Base-by-base conservation (phyloP, 2,113 vertebrate species). In the Dicentrarchus labrax region DNA sequence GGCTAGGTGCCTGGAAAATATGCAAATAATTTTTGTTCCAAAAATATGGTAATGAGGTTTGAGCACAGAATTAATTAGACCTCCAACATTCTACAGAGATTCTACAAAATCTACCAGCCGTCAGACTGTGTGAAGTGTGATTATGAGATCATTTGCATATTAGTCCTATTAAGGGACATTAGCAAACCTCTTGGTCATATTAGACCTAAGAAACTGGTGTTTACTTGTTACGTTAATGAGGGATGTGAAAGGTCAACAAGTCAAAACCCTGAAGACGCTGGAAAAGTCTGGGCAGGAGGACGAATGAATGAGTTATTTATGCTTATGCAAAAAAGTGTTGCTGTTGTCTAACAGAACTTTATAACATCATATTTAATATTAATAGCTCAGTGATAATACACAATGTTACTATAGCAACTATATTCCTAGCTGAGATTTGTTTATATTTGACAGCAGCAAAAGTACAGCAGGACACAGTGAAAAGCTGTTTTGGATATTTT, bases 31-130 rank as follows among this genome's bases (percentile, higher is more conserved):
- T 76, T 85, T 77, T 56, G 53, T 64, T 84, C 65, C 76, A 2
- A 88, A 92, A 90, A 83, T 86, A 91, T 91, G 83, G 38, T 86
- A 86, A 92, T 87, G 83, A 89, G 67, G 48, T 81, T 51, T 67
- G 75, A 77, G 82, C 78, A 21, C 24, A 72, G 67, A 87, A 90
- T 92, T 84, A 88, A 94, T 90, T 83, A 87, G 78, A 76, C 51
- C 74, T 60, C 57, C 70, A 16, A 77, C 59, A 9, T 86, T 88
- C 81, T 68, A 75, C 81, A 64, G 87, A 88, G 72, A 90, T 81
- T 82, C 65, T 78, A 72, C 72, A 82, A 78, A 89, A 87, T 56
- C 71, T 78, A 87, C 64, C 80, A 85, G 86, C 76, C 76, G 48
- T 83, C 91, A 82, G 60, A 75, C 67, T 80, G 83, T 74, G 84